Conservation (phyloP, 2,113 vertebrate species). For the Carassius auratus region DNA sequence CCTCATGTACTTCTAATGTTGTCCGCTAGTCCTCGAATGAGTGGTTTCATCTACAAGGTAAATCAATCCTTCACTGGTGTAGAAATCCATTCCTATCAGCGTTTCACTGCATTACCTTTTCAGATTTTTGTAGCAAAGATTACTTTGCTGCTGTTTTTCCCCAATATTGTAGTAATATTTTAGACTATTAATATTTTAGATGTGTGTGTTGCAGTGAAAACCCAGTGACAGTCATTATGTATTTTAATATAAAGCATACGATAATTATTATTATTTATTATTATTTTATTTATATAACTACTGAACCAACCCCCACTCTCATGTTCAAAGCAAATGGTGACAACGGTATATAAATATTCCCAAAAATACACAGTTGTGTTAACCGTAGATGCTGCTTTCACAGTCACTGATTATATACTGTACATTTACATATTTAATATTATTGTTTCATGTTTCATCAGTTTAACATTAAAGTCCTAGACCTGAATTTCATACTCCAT, state of each 20-base stretch:
- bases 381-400: not conserved
- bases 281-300: no score
- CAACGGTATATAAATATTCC: no score
- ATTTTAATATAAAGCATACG: not conserved
- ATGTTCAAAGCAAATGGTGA: no score
- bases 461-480: not conserved
- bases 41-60: slow-evolving; percentile 98
- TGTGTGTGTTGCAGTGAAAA: no score
- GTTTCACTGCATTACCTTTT: no score
- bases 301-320: no score
- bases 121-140: no score
- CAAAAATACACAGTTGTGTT: not conserved
- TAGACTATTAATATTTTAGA: no score
- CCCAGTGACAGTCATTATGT: not conserved
- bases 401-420: not conserved
- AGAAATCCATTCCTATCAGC: no score
- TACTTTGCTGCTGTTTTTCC: no score
- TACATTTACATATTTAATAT: not conserved
- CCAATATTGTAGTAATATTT: not conserved
- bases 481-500: no score
- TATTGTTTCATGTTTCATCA: not conserved
- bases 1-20: slow-evolving; percentile 90
- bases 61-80: not conserved
- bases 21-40: slow-evolving; percentile 95
- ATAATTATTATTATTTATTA: no score